Evolutionary conservation across 30 jellyfish, hydroid and myxozoan genomes (phyloP).

Genomic region (Hydra vulgaris): DNA sequence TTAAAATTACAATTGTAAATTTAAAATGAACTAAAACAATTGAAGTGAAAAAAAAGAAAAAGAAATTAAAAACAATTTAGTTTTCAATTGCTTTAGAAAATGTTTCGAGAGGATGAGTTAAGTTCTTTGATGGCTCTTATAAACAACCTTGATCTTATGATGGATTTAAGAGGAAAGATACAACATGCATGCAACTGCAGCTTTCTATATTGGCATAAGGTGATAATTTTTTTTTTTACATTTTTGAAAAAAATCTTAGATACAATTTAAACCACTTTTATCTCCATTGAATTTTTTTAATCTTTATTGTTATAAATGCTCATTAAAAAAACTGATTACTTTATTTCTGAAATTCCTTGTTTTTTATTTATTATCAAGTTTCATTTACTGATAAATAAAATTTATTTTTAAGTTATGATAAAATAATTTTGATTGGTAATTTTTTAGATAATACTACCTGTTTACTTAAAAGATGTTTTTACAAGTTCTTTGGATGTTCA

Average conservation of each 20-base stretch:
- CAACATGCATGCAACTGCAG: constrained; percentile 85
- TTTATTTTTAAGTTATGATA: too few relatives aligned
- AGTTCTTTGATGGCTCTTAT: constrained; percentile 33
- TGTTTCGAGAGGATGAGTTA: constrained; percentile 69
- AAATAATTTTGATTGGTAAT: not conserved
- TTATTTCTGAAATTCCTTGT: too few relatives aligned
- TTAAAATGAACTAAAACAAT: too few relatives aligned
- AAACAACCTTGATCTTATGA: constrained; percentile 65
- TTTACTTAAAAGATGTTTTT: constrained; percentile 59
- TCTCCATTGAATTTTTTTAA: not conserved
- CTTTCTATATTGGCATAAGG: constrained; percentile 90
- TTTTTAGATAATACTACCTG: constrained; percentile 85
- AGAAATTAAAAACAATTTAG: too few relatives aligned
- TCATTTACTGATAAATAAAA: too few relatives aligned
- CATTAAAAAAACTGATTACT: too few relatives aligned
- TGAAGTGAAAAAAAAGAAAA: too few relatives aligned
- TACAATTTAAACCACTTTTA: not conserved
- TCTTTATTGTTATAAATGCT: too few relatives aligned
- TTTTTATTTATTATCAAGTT: too few relatives aligned
- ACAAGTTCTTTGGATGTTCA: constrained; percentile 56
- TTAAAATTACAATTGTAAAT: too few relatives aligned
- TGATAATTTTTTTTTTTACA: constrained; percentile 4
- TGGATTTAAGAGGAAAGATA: constrained; percentile 57
- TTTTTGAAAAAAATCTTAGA: not conserved
- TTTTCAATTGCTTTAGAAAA: constrained; percentile 31